phyloP scores from a whole-genome alignment of 2,797 vertebrate species.

The Acanthiza pusilla region DNA sequence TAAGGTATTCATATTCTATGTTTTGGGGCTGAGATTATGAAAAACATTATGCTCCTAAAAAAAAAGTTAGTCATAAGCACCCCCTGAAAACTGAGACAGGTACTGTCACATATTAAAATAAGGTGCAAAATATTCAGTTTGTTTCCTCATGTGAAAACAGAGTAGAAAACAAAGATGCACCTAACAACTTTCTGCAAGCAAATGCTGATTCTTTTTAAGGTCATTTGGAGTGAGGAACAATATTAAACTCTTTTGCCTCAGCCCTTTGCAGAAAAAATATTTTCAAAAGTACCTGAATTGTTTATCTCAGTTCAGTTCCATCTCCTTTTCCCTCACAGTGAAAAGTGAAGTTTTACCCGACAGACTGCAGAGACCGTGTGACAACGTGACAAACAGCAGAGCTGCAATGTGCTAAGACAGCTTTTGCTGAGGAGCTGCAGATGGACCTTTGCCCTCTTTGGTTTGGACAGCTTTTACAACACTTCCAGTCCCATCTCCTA shows the following conservation, averaged over 20 bases:
- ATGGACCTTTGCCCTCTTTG: background rate
- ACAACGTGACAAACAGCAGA: background rate
- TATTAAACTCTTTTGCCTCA: background rate
- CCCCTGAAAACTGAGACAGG: background rate
- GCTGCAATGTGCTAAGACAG: background rate
- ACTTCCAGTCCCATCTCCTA: background rate
- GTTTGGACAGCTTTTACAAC: background rate
- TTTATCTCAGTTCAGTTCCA: background rate
- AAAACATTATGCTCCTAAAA: background rate
- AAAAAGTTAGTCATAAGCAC: background rate
- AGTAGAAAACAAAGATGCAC: background rate
- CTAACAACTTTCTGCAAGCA: background rate
- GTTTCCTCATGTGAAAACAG: background rate
- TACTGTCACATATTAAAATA: background rate
- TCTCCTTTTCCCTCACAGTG: background rate
- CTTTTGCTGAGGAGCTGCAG: background rate
- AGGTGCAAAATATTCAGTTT: background rate
- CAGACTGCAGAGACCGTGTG: fast-evolving
- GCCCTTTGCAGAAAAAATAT: background rate
- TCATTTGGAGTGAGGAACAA: background rate
- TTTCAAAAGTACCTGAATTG: background rate
- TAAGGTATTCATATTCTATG: too few species aligned
- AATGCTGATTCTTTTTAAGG: background rate
- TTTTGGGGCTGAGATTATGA: background rate
- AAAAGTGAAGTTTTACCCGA: background rate